phyloP scores from a whole-genome alignment of 2,797 vertebrate genomes.

The Enteromius paludinosus region DNA sequence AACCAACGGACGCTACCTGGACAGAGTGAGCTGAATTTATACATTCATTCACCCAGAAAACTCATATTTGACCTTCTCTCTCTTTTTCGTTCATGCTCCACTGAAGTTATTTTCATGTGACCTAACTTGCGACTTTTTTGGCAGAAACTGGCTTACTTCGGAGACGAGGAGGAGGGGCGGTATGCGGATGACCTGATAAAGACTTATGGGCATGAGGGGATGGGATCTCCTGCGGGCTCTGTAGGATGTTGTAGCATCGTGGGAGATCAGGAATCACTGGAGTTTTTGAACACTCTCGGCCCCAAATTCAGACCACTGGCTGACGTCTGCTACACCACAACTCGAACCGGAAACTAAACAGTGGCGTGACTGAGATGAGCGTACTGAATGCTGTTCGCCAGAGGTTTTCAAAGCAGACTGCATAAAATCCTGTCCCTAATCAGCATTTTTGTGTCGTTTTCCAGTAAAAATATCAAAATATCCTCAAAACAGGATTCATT shows the following conservation, averaged over 20 bases:
- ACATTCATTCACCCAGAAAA: background rate
- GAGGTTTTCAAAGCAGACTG: background rate
- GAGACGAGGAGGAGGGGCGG: constrained; percentile 79
- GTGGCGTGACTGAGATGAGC: background rate
- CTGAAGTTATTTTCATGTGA: constrained; percentile 2
- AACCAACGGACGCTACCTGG: constrained; percentile 62
- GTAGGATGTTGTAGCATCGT: constrained; percentile 86
- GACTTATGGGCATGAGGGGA: constrained; percentile 84
- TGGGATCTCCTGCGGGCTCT: constrained; percentile 83
- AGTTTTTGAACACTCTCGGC: constrained; percentile 85
- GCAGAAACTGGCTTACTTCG: constrained; percentile 84
- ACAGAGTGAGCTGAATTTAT: constrained; percentile 54
- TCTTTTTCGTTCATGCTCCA: background rate
- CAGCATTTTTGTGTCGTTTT: background rate
- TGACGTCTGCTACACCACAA: constrained; percentile 74
- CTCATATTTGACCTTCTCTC: background rate
- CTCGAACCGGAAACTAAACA: background rate
- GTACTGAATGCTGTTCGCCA: background rate
- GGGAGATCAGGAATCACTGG: constrained; percentile 79
- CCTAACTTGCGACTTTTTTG: constrained; percentile 39
- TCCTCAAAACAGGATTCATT: background rate
- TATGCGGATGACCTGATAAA: constrained; percentile 80
- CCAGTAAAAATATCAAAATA: background rate
- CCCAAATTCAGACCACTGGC: constrained; percentile 87
- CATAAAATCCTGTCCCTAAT: background rate